Percentiles rank a stretch among this genome's conserved stretches.
These are phyloP conservation scores for Lasioglossum oenotherae DNA, from an alignment of 2,888 invertebrate genomes.

Conservation along the genomic window DNA sequence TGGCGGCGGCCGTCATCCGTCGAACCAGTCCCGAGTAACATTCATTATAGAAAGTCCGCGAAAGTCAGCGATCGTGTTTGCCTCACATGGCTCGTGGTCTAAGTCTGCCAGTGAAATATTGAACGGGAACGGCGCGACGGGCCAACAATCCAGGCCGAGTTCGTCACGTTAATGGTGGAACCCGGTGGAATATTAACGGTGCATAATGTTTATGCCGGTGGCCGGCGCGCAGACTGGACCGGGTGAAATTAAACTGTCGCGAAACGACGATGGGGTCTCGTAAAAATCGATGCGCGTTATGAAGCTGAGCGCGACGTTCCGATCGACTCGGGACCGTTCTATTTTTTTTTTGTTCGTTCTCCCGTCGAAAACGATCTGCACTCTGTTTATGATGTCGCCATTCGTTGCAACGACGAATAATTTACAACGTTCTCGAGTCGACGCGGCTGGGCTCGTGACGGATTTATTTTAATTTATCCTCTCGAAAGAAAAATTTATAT, in stretches of 20 bases:
- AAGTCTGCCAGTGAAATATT: slow-evolving; percentile 38
- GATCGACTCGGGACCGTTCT: neutral
- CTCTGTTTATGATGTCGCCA: slow-evolving; percentile 20
- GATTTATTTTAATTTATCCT: slow-evolving; percentile 51
- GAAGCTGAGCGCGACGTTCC: slow-evolving; percentile 22
- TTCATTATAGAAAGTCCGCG: slow-evolving; percentile 46
- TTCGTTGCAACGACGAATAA: slow-evolving; percentile 37
- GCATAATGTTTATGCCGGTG: slow-evolving; percentile 14
- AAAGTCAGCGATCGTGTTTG: slow-evolving; percentile 21
- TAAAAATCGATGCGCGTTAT: slow-evolving; percentile 23
- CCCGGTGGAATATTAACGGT: slow-evolving; percentile 20
- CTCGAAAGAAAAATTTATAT: neutral
- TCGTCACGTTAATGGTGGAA: slow-evolving; percentile 29
- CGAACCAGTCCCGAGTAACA: slow-evolving; percentile 29
- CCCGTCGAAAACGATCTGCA: neutral
- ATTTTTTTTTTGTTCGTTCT: slow-evolving; percentile 6
- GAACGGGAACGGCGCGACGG: neutral
- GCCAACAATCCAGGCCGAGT: slow-evolving; percentile 22
- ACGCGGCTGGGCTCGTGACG: neutral
- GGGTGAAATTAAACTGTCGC: slow-evolving; percentile 22
- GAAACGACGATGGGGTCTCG: neutral
- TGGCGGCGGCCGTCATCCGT: slow-evolving; percentile 41
- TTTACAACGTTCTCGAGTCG: slow-evolving; percentile 21
- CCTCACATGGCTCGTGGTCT: neutral
- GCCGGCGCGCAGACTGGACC: neutral